These are phyloP conservation scores for Sternarchorhynchus goeldii DNA, from an alignment of 2,797 vertebrate genomes.

Conservation along the genomic window DNA sequence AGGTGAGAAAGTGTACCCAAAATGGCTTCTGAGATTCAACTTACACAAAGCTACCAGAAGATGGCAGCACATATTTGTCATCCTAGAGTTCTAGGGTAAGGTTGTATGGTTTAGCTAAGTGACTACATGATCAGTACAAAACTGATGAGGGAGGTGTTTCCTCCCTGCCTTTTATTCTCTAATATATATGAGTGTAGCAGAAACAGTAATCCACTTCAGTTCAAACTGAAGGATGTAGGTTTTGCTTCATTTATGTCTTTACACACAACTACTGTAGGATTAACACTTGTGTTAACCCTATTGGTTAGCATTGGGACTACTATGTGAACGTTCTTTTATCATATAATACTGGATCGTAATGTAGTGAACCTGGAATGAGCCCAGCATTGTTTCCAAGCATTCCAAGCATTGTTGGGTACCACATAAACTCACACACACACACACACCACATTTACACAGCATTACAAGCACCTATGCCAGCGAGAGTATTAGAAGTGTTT, in stretches of 20 bases:
- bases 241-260: not conserved
- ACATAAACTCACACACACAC: slow-evolving; percentile 18
- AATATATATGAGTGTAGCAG: not conserved
- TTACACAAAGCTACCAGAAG: slow-evolving; percentile 39
- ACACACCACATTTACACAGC: slow-evolving; percentile 25
- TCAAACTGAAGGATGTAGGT: not conserved
- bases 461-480: not conserved
- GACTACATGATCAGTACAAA: too few species aligned
- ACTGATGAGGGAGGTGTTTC: not conserved
- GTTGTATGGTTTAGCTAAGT: too few species aligned
- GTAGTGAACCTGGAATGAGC: not conserved
- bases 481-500: not conserved
- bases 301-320: not conserved
- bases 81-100: not conserved
- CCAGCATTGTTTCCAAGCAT: not conserved
- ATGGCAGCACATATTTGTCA: slow-evolving; percentile 41
- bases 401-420: not conserved
- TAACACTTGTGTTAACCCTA: not conserved
- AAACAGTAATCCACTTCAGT: not conserved
- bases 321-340: not conserved
- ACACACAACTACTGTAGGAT: not conserved
- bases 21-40: not conserved
- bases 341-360: not conserved
- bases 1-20: not conserved
- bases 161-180: not conserved